Evolutionary conservation across 2,888 invertebrate genomes (phyloP).

Genomic region (Xestia c-nigrum): DNA sequence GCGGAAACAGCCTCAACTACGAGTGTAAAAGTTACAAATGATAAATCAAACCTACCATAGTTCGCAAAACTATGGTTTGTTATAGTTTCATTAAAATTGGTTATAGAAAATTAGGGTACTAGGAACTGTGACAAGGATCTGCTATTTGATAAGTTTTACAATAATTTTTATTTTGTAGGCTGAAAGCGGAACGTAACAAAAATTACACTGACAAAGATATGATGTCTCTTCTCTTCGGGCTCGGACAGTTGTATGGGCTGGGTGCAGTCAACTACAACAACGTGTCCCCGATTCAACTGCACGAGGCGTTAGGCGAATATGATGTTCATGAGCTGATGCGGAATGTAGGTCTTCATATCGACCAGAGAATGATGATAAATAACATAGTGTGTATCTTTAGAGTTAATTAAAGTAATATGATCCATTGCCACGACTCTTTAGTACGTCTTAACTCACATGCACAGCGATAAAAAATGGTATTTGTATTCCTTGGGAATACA

Average conservation of each 20-base stretch:
- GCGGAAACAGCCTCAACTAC: background rate
- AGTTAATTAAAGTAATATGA: background rate
- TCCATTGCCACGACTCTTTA: background rate
- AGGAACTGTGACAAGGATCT: background rate
- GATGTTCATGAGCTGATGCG: constrained; percentile 82
- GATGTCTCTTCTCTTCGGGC: constrained; percentile 79
- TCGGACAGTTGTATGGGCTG: constrained; percentile 83
- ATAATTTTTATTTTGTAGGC: constrained; percentile 67
- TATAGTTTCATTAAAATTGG: background rate
- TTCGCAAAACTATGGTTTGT: background rate
- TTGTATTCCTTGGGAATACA: too few relatives aligned
- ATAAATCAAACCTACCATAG: too few relatives aligned
- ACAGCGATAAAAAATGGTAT: background rate
- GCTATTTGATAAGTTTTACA: background rate
- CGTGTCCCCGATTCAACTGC: constrained; percentile 76
- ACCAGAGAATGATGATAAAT: background rate
- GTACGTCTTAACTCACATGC: background rate
- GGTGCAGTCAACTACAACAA: constrained; percentile 73
- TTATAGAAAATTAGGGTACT: background rate
- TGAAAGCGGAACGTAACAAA: constrained; percentile 81
- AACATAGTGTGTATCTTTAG: background rate
- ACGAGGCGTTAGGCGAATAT: constrained; percentile 84
- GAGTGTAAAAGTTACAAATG: background rate
- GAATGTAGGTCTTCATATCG: constrained; percentile 73
- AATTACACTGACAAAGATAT: constrained; percentile 81